phyloP scores from a whole-genome alignment of 2,888 invertebrate genomes.

The Temnothorax rugatulus region DNA sequence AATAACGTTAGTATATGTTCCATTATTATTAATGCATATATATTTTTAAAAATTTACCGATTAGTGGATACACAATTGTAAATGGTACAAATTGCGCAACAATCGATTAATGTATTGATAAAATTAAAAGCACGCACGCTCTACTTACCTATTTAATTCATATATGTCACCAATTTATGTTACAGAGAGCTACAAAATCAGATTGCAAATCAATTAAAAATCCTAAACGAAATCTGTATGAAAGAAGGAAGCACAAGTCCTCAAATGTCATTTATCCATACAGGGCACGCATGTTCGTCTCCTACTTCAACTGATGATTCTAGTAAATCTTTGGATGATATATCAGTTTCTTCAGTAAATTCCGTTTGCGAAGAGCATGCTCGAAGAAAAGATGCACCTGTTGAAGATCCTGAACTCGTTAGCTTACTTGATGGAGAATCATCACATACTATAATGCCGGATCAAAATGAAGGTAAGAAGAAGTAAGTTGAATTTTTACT shows the following conservation, averaged over 20 bases:
- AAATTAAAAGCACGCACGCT: not conserved
- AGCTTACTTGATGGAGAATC: conserved; percentile 79
- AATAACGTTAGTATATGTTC: conserved; percentile 72
- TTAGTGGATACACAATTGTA: not conserved
- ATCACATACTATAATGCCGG: conserved; percentile 70
- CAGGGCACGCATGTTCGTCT: conserved; percentile 75
- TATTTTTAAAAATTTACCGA: not conserved
- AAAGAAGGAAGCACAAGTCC: conserved; percentile 60
- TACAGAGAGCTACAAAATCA: conserved; percentile 76
- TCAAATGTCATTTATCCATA: conserved; percentile 70
- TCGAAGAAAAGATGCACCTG: conserved; percentile 3
- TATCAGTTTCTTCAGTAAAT: conserved; percentile 75
- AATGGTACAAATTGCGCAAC: not conserved
- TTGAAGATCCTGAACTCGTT: conserved; percentile 77
- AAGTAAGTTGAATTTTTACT: not conserved
- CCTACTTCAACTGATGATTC: conserved; percentile 76
- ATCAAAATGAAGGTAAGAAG: conserved; percentile 64
- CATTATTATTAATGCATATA: not conserved
- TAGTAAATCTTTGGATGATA: conserved; percentile 71
- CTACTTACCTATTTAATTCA: not conserved
- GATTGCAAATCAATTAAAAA: conserved; percentile 71
- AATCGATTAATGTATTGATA: not conserved
- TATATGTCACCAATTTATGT: conserved; percentile 16
- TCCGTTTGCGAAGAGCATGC: conserved; percentile 21
- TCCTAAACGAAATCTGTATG: conserved; percentile 65